Percentiles rank a stretch among this genome's conserved stretches.
These are phyloP conservation scores for Scolopax mira DNA, from an alignment of 2,113 vertebrate genomes.

Conservation along the genomic window DNA sequence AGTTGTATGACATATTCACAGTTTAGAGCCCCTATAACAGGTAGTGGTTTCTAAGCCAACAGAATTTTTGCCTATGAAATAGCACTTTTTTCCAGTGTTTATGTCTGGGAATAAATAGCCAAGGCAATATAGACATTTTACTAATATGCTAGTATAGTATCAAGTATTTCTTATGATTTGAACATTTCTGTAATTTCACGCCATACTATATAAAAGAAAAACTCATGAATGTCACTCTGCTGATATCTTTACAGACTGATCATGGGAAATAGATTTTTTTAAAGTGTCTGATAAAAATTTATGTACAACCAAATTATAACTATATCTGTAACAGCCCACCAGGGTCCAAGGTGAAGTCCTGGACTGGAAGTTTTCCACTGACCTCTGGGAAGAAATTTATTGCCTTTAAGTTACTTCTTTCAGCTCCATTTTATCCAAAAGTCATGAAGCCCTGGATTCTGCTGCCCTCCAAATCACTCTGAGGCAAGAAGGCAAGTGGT, in stretches of 20 bases:
- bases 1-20: not conserved
- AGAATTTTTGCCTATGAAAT: not conserved
- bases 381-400: not conserved
- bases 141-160: not conserved
- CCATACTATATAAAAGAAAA: not conserved
- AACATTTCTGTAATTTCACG: not conserved
- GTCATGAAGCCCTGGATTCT: not conserved
- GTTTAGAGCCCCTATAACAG: not conserved
- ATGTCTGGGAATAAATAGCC: not conserved
- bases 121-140: not conserved
- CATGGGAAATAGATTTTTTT: not conserved
- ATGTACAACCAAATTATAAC: not conserved
- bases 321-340: not conserved
- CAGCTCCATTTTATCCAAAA: not conserved
- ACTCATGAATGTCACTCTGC: not conserved
- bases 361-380: not conserved
- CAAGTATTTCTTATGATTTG: not conserved
- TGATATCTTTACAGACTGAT: not conserved
- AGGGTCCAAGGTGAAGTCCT: not conserved
- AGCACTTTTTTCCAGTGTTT: not conserved
- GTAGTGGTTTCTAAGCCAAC: not conserved
- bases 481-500: not conserved
- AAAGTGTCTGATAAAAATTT: not conserved
- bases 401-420: not conserved
- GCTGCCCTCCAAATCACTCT: not conserved